phyloP scores from a whole-genome alignment of 2,797 vertebrate genomes.

The Chelmon rostratus region DNA sequence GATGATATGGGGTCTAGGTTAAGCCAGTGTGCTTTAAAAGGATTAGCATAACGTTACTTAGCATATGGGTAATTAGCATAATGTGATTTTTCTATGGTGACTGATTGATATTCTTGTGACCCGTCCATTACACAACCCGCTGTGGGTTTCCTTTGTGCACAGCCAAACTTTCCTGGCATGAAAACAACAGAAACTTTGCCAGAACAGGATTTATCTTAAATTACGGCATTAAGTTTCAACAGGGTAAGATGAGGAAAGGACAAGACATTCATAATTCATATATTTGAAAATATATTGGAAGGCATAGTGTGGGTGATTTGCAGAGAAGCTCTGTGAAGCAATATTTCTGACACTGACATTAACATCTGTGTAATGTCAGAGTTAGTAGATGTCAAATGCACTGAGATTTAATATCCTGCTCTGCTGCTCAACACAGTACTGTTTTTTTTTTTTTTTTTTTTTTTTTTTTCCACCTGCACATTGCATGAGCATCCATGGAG shows the following conservation, averaged over 20 bases:
- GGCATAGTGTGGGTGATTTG: background rate
- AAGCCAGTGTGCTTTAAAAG: constrained; percentile 21
- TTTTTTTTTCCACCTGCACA: too few relatives aligned
- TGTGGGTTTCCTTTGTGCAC: constrained; percentile 19
- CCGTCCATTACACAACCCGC: constrained; percentile 32
- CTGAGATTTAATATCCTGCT: background rate
- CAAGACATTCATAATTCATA: constrained; percentile 15
- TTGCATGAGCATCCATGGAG: background rate
- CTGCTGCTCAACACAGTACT: background rate
- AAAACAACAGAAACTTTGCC: constrained; percentile 1
- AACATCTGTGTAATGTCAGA: background rate
- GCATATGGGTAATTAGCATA: constrained; percentile 53
- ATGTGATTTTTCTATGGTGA: constrained; percentile 40
- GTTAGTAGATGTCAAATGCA: background rate
- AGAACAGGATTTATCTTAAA: constrained; percentile 25
- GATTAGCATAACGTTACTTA: constrained; percentile 54
- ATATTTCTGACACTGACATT: too few relatives aligned
- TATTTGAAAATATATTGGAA: background rate
- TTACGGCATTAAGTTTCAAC: background rate
- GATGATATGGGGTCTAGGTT: constrained; percentile 33
- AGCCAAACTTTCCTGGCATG: constrained; percentile 18
- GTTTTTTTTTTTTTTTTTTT: too few relatives aligned
- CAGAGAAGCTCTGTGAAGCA: background rate
- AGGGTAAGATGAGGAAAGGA: background rate
- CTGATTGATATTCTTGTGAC: constrained; percentile 49